Percentiles rank a stretch among this genome's conserved stretches.
Evolutionary conservation across 2,797 vertebrate species (phyloP).

Genomic region (Melopsittacus undulatus): DNA sequence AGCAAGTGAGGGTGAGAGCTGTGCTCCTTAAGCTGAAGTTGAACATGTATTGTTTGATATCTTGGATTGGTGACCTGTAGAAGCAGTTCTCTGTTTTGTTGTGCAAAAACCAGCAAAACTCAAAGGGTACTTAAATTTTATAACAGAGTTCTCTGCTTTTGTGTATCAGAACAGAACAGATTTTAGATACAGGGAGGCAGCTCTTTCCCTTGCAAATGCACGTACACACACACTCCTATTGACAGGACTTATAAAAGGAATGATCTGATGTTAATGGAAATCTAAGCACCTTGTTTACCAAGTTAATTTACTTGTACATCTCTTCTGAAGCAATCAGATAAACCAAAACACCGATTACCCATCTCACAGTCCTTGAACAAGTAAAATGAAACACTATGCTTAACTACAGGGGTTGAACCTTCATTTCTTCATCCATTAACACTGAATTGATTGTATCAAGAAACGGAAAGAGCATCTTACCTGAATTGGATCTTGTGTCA

Average conservation of each 20-base stretch:
- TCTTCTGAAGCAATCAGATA: neutral
- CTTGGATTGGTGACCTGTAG: neutral
- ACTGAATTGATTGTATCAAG: neutral
- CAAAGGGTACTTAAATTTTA: rapidly evolving
- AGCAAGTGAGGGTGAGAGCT: neutral
- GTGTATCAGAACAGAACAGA: neutral
- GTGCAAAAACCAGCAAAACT: neutral
- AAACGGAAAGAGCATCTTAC: conserved; percentile 69
- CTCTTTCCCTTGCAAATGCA: neutral
- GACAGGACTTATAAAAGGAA: neutral
- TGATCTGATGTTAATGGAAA: neutral
- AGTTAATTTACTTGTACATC: neutral
- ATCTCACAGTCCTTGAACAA: neutral
- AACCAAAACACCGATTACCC: neutral
- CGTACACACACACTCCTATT: neutral
- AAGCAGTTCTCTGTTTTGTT: neutral
- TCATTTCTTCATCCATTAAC: neutral
- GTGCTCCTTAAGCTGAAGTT: neutral
- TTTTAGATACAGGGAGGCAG: neutral
- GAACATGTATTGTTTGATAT: neutral
- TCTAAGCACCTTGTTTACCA: neutral
- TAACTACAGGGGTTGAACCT: neutral
- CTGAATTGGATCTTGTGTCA: conserved; percentile 93
- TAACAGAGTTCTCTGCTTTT: neutral
- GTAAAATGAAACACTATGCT: neutral